Conservation (phyloP, 2,113 vertebrate genomes). For the Pheucticus melanocephalus region DNA sequence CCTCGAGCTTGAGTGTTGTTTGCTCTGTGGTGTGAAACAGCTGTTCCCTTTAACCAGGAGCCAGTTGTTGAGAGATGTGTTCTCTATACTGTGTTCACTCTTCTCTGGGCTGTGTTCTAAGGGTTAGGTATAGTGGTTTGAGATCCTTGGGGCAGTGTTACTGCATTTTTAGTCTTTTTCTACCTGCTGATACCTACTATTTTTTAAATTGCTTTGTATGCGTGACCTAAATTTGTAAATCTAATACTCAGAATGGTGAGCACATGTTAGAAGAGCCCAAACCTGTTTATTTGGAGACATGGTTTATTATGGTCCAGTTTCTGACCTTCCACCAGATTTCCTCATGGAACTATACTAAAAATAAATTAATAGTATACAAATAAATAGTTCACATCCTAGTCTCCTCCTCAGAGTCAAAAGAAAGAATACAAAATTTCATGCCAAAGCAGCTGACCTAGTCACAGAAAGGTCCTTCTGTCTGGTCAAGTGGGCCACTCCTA, state of each 20-base stretch:
- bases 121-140: neutral
- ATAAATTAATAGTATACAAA: neutral
- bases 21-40: neutral
- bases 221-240: neutral
- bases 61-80: neutral
- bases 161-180: neutral
- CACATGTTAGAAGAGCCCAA: neutral
- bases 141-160: neutral
- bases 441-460: neutral
- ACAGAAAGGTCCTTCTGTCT: neutral
- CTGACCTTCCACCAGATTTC: neutral
- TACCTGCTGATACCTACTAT: neutral
- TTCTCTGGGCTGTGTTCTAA: neutral
- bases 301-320: neutral
- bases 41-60: neutral
- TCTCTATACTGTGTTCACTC: neutral
- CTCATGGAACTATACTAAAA: neutral
- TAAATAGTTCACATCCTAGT: neutral
- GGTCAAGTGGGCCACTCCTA: neutral
- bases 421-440: neutral
- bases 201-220: neutral
- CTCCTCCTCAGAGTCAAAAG: neutral
- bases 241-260: neutral
- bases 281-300: neutral
- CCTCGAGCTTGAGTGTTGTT: neutral